phyloP scores from a whole-genome alignment of 2,888 invertebrate genomes.

The Hemithea aestivaria region DNA sequence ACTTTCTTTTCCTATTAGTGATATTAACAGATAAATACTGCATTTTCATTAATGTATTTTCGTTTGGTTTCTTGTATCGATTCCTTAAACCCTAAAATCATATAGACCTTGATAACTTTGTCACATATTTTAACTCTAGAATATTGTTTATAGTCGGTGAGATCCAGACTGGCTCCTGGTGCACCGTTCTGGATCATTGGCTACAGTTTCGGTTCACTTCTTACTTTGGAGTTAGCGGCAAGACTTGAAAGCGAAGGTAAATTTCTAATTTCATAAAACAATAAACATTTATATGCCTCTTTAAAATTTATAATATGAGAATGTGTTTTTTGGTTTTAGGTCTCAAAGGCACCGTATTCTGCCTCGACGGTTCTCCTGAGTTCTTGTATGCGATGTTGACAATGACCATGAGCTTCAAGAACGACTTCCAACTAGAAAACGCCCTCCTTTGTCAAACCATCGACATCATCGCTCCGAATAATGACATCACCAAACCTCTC shows the following conservation, averaged over 20 bases:
- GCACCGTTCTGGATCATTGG: constrained; percentile 87
- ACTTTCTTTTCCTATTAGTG: too few relatives aligned
- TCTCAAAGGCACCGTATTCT: constrained; percentile 80
- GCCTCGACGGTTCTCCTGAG: constrained; percentile 91
- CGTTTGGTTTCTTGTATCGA: too few relatives aligned
- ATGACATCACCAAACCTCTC: constrained; percentile 53
- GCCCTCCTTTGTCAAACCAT: constrained; percentile 78
- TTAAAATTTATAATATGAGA: too few relatives aligned
- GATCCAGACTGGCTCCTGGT: constrained; percentile 75
- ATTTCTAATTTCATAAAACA: too few relatives aligned
- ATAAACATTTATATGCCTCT: too few relatives aligned
- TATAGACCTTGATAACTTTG: background rate
- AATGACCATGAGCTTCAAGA: constrained; percentile 62
- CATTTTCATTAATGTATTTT: too few relatives aligned
- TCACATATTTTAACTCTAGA: background rate
- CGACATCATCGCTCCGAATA: constrained; percentile 66
- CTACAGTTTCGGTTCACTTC: constrained; percentile 92
- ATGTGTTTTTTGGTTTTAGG: too few relatives aligned
- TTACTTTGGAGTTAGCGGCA: constrained; percentile 87
- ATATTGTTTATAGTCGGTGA: constrained; percentile 78
- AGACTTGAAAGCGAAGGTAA: constrained; percentile 84
- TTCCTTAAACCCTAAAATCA: too few relatives aligned
- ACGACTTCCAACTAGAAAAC: constrained; percentile 75
- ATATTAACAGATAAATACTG: too few relatives aligned
- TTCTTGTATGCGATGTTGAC: constrained; percentile 79